phyloP scores from a whole-genome alignment of 2,113 vertebrate species.

The Xenopus borealis region DNA sequence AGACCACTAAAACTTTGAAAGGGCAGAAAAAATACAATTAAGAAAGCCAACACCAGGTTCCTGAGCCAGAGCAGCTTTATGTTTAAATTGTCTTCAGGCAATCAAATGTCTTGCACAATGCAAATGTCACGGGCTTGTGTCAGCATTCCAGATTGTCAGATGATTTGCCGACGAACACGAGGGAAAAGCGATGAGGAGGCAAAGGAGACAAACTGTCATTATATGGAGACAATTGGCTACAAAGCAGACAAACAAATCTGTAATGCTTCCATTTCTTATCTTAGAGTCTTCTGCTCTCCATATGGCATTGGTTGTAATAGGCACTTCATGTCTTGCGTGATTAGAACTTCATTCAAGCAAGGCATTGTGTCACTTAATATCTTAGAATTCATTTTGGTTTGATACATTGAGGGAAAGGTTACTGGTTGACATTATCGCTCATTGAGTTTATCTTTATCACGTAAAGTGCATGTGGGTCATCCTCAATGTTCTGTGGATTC shows the following conservation, averaged over 20 bases:
- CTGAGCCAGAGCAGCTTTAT: neutral
- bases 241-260: slow-evolving; percentile 9
- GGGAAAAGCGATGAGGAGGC: neutral
- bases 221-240: slow-evolving; percentile 7
- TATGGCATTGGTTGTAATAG: too few species aligned
- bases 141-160: slow-evolving; percentile 23
- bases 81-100: slow-evolving; percentile 27
- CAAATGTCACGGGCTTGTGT: slow-evolving; percentile 28
- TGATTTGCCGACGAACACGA: neutral
- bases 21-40: slow-evolving; percentile 19
- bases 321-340: too few species aligned
- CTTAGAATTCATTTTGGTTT: too few species aligned
- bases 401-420: too few species aligned
- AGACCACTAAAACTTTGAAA: slow-evolving; percentile 24
- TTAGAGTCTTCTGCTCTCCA: too few species aligned
- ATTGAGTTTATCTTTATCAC: too few species aligned
- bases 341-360: too few species aligned
- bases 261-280: neutral
- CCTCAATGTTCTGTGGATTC: too few species aligned
- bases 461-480: too few species aligned
- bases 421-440: too few species aligned
- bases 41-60: slow-evolving; percentile 4
- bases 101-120: slow-evolving; percentile 32
- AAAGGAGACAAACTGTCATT: slow-evolving; percentile 26
- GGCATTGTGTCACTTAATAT: too few species aligned